Evolutionary conservation across 2,888 invertebrate species (phyloP).

Genomic region (Xestia c-nigrum): DNA sequence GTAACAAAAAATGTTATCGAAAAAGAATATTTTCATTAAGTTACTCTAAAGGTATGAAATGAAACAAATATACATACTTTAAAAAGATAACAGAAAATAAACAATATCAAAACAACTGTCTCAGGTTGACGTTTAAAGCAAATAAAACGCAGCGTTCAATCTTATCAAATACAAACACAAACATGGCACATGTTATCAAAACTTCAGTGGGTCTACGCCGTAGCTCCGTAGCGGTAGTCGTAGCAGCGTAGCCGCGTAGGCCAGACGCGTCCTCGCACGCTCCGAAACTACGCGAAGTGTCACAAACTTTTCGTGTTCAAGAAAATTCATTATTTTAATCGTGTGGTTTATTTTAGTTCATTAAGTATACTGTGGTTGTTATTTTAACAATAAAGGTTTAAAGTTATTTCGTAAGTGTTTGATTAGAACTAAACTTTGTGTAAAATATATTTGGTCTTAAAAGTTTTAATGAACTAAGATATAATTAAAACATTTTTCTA

Average conservation of each 20-base stretch:
- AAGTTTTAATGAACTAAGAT: not conserved
- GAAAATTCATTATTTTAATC: not conserved
- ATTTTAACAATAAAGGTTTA: not conserved
- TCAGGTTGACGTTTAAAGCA: not conserved
- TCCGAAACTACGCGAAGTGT: slow-evolving; percentile 35
- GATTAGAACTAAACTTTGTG: not conserved
- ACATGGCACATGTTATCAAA: not conserved
- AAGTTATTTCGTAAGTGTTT: not conserved
- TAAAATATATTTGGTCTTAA: not conserved
- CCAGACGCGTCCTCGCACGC: slow-evolving; percentile 33
- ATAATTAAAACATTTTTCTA: not conserved
- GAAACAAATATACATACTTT: not conserved
- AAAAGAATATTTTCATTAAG: not conserved
- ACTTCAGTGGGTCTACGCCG: slow-evolving; percentile 42
- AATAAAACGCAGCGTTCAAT: not conserved
- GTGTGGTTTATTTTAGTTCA: not conserved
- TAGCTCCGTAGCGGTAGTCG: slow-evolving; percentile 64
- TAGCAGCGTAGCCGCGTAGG: slow-evolving; percentile 55
- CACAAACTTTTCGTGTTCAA: slow-evolving; percentile 21
- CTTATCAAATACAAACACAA: slow-evolving; percentile 15
- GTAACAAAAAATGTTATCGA: not conserved
- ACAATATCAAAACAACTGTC: not conserved
- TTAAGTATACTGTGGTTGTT: not conserved
- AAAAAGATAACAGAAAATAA: not conserved
- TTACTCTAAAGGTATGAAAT: not conserved